Conservation (phyloP, 2,888 invertebrate species). For the Netelia virgata region DNA sequence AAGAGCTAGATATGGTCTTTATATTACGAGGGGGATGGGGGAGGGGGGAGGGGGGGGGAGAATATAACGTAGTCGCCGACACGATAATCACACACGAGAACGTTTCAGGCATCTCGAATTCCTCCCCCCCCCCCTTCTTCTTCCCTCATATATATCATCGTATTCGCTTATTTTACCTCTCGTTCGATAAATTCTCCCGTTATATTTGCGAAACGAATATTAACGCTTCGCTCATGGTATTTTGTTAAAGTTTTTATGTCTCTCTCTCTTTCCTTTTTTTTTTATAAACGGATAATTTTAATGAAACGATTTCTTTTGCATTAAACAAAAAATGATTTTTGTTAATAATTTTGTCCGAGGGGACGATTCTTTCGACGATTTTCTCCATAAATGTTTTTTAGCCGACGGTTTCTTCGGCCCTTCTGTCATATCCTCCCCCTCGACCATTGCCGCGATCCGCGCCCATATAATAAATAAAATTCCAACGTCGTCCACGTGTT, state of each 20-base stretch:
- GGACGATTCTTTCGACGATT: not conserved
- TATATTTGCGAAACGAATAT: no score
- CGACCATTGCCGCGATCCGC: not conserved
- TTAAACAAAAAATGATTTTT: not conserved
- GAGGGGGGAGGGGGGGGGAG: not conserved
- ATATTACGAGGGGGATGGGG: not conserved
- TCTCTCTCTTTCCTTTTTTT: no score
- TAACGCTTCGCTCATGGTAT: no score
- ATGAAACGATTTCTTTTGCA: no score
- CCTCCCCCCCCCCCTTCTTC: not conserved
- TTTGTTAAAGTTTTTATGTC: no score
- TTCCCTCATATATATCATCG: not conserved
- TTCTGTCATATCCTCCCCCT: not conserved
- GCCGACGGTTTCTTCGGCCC: not conserved
- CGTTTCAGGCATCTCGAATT: not conserved
- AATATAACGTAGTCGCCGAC: not conserved
- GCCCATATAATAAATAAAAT: slow-evolving; percentile 49
- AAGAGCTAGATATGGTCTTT: slow-evolving; percentile 35
- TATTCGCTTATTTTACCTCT: not conserved
- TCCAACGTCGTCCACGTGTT: slow-evolving; percentile 39
- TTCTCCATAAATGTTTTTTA: not conserved
- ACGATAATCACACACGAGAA: not conserved
- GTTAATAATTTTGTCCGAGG: no score
- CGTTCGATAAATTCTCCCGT: no score
- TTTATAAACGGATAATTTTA: no score